Base-by-base conservation (phyloP, 2,888 invertebrate species). In the Dryocosmus kuriphilus region DNA sequence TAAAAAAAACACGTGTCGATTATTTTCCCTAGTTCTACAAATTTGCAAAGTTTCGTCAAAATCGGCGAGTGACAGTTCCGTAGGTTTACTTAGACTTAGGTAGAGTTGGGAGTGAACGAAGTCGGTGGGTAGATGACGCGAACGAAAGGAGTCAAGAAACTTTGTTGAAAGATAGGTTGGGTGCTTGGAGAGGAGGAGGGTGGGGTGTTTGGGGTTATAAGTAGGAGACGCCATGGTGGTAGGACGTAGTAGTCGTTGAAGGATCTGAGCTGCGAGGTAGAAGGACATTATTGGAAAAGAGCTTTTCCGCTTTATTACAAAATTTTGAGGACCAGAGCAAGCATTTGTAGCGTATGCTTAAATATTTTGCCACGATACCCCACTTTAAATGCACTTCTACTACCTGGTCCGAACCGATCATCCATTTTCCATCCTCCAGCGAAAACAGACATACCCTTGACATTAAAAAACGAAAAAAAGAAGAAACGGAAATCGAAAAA, bases 291-390 rank as follows among this genome's bases (percentile, higher is more conserved):
- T 86, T 85, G 88, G 84, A 87, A 86, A 86, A 87, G 84, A 84
- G 85, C 85, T 85, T 83, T 85, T 84, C 82, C 84, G 83, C 84
- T 88, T 88, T 86, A 88, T 87, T 87, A 87, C 85, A 83, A 81
- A 80, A 83, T 80, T 82, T 84, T 80, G 84, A 81, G 83, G 73
- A 76, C 74, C 77, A 83, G 78, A 78, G 82, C 82, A 86, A 87
- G 86, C 83, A 83, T 85, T 88, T 84, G 81, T 82, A 83, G 84
- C 85, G 82, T 85, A 83, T 81, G 85, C 83, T 86, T 84, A 86
- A 87, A 88, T 88, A 87, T 87, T 87, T 86, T 86, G 79, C 83
- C 79, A 82, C 80, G 75, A 60, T 65, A 57, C 65, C 41, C 73
- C 77, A 77, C 73, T 65, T 55, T 2, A 65, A 24, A 65, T 46